phyloP scores from a whole-genome alignment of 2,888 invertebrate genomes.

The Sycophila texana region DNA sequence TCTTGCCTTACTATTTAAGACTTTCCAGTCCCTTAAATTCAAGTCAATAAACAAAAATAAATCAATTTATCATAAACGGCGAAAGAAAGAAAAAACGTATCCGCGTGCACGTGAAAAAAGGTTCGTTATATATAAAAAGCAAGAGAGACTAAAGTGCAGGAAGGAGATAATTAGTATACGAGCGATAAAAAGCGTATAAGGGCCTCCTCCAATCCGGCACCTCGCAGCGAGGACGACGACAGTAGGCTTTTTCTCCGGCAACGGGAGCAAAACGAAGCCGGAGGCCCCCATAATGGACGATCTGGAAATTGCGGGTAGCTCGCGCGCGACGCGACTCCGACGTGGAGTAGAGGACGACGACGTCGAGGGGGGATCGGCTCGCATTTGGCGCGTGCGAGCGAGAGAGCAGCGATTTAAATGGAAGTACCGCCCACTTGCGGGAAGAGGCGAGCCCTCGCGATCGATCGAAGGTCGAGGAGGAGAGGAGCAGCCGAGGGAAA shows the following conservation, averaged over 20 bases:
- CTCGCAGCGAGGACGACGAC: too few species aligned
- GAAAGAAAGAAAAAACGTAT: too few species aligned
- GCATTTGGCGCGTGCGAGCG: slow-evolving; percentile 17
- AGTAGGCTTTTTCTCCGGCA: slow-evolving; percentile 18
- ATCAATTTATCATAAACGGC: too few species aligned
- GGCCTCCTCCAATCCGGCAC: too few species aligned
- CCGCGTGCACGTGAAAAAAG: too few species aligned
- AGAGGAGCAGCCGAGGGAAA: slow-evolving; percentile 19
- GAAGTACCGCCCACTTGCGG: slow-evolving; percentile 58
- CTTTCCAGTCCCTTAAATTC: too few species aligned
- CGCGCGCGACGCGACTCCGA: slow-evolving; percentile 17
- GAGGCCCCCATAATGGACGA: slow-evolving; percentile 39
- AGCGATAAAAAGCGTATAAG: too few species aligned
- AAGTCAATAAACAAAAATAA: too few species aligned
- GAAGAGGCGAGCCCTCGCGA: slow-evolving; percentile 44
- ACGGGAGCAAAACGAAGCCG: slow-evolving; percentile 46
- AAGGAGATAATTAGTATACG: not conserved
- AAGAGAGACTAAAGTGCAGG: not conserved
- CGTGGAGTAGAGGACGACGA: not conserved
- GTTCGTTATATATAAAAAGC: too few species aligned
- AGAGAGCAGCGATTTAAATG: slow-evolving; percentile 54
- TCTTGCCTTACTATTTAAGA: too few species aligned
- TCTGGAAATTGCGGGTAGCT: slow-evolving; percentile 55
- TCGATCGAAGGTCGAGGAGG: slow-evolving; percentile 57
- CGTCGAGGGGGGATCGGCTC: not conserved